Evolutionary conservation across 2,797 vertebrate species (phyloP), one percentile per base, ranked within the genome.

Genomic region (Dermochelys coriacea): DNA sequence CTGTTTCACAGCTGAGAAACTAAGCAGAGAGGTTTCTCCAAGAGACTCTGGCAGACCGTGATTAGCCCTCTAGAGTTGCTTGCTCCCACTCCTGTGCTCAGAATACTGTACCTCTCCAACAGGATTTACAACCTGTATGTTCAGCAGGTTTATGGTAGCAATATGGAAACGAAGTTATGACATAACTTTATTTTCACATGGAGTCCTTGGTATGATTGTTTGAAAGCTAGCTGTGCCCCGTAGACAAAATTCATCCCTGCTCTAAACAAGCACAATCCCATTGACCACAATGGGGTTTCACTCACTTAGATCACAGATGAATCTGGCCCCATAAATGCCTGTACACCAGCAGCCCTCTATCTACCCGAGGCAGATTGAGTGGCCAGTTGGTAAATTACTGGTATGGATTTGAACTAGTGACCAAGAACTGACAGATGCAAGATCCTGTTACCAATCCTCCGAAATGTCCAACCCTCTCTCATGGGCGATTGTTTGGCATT

Each of bases 311-410:
- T 31, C 87, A 5, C 2, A 87, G 79, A 82, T 96, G 94, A 45
- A 75, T 94, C 45, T 94, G 94, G 85, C 5, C n/a, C 57, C 91
- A 77, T 80, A 84, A 82, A 87, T 1, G 68, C n/a, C 68, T 41
- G 68, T 6, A 41, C 5, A 5, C n/a, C 10, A 41, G 37, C 37
- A 41, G 37, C 10, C 37, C 68, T 71, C 11, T 71, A 41, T 41
- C 41, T 41, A 71, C 37, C 12, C 9, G 19, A 37, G 5, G 21
- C 37, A 71, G 68, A 23, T 10, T 71, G 37, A 71, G 10, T 71
- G 34, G n/a, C 45, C 74, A 77, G 27, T 29, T 47, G 74, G 25
- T 77, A 77, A 77, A 8, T 77, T 77, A 49, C 64, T 68, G n/a
- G 64, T 23, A 37, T 23, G n/a, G 64, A 29, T 49, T 16, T 45